phyloP scores from a whole-genome alignment of 2,113 vertebrate genomes.

The Sorex fumeus region DNA sequence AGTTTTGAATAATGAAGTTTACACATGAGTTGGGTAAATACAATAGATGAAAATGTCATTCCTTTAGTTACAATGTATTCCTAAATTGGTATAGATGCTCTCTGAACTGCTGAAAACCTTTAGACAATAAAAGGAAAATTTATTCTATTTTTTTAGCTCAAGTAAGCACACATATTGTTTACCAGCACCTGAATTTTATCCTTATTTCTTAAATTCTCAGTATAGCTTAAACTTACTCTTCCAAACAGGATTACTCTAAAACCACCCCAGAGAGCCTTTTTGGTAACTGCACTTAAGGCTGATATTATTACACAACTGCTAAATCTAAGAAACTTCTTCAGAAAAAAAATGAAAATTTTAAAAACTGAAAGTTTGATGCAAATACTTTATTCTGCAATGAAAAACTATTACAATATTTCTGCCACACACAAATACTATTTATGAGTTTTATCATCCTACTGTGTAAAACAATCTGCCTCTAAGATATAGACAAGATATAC shows the following conservation, averaged over 20 bases:
- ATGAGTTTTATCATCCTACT: not conserved
- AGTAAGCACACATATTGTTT: conserved; percentile 68
- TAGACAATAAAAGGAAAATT: conserved; percentile 71
- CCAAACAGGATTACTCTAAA: conserved; percentile 85
- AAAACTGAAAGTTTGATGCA: conserved; percentile 65
- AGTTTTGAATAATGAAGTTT: conserved; percentile 37
- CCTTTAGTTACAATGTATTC: not conserved
- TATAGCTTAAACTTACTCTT: conserved; percentile 80
- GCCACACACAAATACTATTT: conserved; percentile 63
- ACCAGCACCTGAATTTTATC: conserved; percentile 76
- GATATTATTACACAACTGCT: conserved; percentile 50
- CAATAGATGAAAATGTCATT: not conserved
- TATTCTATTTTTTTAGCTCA: conserved; percentile 79
- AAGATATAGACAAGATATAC: not conserved
- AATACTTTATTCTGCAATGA: conserved; percentile 50
- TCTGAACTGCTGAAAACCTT: conserved; percentile 54
- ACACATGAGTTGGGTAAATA: not conserved
- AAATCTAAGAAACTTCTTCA: conserved; percentile 66
- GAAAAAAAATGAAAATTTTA: conserved; percentile 63
- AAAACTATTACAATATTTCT: conserved; percentile 29
- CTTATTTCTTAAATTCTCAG: conserved; percentile 79
- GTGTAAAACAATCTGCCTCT: not conserved
- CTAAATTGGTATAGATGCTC: not conserved
- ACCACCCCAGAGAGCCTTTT: conserved; percentile 79
- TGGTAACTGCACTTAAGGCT: conserved; percentile 81